phyloP scores from a whole-genome alignment of 2,113 vertebrate genomes.

The Chrysochloris asiatica region DNA sequence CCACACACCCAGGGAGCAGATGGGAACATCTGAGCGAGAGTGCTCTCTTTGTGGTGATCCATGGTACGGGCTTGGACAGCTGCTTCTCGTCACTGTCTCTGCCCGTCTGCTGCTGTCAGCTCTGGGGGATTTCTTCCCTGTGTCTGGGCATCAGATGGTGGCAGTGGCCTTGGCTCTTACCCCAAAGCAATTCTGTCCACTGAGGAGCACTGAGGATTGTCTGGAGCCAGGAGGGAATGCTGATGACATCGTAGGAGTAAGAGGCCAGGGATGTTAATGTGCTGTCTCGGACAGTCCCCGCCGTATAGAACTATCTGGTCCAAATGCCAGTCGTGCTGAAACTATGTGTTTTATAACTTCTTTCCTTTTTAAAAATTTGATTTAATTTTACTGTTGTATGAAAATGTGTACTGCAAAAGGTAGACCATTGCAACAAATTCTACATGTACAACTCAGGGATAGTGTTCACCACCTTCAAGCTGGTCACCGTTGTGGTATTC shows the following conservation, averaged over 20 bases:
- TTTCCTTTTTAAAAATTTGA: background rate
- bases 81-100: slow-evolving; percentile 70
- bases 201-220: background rate
- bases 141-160: background rate
- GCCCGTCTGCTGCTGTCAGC: slow-evolving; percentile 26
- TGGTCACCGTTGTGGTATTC: background rate
- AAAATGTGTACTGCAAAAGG: background rate
- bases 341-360: background rate
- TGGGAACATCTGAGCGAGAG: slow-evolving; percentile 65
- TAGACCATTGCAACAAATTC: background rate
- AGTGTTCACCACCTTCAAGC: background rate
- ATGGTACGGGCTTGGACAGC: slow-evolving; percentile 70
- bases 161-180: background rate
- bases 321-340: background rate
- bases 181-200: background rate
- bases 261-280: background rate
- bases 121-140: background rate
- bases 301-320: background rate
- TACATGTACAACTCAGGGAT: background rate
- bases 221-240: background rate
- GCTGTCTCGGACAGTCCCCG: background rate
- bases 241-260: background rate
- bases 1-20: slow-evolving; percentile 80
- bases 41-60: slow-evolving; percentile 65
- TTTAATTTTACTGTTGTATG: background rate